Conservation (phyloP, 1,140 invertebrate genomes). For the Zelostemma sp. region DNA sequence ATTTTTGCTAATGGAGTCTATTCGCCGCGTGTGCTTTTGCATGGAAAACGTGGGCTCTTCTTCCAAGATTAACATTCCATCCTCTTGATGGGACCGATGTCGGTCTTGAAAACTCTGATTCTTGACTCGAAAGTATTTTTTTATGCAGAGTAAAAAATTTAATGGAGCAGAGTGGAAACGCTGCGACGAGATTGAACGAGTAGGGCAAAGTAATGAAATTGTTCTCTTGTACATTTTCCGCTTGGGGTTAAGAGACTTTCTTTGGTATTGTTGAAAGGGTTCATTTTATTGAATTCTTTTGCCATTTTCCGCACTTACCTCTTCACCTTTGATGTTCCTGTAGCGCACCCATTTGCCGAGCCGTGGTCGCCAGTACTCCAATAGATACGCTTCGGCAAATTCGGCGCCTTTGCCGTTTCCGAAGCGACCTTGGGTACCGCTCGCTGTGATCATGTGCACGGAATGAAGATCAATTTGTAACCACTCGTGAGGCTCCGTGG, state of each 20-base stretch:
- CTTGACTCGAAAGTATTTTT: too few species aligned
- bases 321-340: conserved; percentile 76
- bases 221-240: neutral
- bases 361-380: conserved; percentile 84
- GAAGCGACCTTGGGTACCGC: conserved; percentile 88
- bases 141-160: too few species aligned
- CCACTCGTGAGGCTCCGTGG: conserved; percentile 81
- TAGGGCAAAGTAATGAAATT: neutral
- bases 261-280: conserved; percentile 15
- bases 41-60: conserved; percentile 8
- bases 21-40: conserved; percentile 16
- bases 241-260: neutral
- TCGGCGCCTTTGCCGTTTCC: conserved; percentile 88
- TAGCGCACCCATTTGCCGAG: conserved; percentile 82
- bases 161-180: too few species aligned
- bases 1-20: conserved; percentile 36
- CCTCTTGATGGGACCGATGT: conserved; percentile 10
- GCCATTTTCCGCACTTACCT: conserved; percentile 71
- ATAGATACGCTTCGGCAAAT: conserved; percentile 81
- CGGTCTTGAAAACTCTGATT: conserved; percentile 10
- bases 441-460: conserved; percentile 82
- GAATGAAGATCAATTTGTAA: conserved; percentile 81
- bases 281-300: conserved; percentile 32
- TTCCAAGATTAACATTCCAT: conserved; percentile 18
- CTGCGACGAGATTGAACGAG: neutral